phyloP scores from a whole-genome alignment of 2,888 invertebrate species.

The Lycocerus yunnanus region DNA sequence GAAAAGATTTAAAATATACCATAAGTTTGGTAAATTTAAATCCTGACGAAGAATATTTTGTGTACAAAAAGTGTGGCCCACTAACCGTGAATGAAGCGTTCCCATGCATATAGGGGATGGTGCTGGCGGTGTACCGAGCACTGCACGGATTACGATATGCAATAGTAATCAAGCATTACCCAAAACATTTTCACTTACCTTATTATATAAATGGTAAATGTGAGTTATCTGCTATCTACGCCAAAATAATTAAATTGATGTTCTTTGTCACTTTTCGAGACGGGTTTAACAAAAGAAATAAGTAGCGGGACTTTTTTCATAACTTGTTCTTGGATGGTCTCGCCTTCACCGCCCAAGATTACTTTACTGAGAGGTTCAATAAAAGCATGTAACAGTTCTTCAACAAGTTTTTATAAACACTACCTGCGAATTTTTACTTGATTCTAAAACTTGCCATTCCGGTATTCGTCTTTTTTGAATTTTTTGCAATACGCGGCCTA shows the following conservation, averaged over 20 bases:
- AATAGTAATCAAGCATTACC: not conserved
- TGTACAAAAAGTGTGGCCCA: not conserved
- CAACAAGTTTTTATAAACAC: constrained; percentile 19
- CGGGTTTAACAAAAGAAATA: constrained; percentile 13
- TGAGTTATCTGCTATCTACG: not conserved
- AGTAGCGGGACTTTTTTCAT: constrained; percentile 23
- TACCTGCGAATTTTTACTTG: constrained; percentile 23
- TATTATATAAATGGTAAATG: not conserved
- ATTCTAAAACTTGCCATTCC: not conserved
- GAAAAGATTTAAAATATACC: too few species aligned
- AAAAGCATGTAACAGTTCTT: constrained; percentile 30
- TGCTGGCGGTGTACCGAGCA: not conserved
- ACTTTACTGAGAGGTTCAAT: constrained; percentile 17
- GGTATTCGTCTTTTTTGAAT: not conserved
- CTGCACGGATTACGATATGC: not conserved
- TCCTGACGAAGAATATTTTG: not conserved
- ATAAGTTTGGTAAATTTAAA: too few species aligned
- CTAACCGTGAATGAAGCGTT: not conserved
- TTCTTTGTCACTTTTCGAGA: not conserved
- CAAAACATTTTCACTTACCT: not conserved
- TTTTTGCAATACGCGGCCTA: not conserved
- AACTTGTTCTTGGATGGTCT: constrained; percentile 19
- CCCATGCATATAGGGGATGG: not conserved
- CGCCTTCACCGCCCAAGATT: constrained; percentile 14
- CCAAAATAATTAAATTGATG: not conserved